Evolutionary conservation across 2,888 invertebrate species (phyloP).

Genomic region (Chrysomela aeneicollis): DNA sequence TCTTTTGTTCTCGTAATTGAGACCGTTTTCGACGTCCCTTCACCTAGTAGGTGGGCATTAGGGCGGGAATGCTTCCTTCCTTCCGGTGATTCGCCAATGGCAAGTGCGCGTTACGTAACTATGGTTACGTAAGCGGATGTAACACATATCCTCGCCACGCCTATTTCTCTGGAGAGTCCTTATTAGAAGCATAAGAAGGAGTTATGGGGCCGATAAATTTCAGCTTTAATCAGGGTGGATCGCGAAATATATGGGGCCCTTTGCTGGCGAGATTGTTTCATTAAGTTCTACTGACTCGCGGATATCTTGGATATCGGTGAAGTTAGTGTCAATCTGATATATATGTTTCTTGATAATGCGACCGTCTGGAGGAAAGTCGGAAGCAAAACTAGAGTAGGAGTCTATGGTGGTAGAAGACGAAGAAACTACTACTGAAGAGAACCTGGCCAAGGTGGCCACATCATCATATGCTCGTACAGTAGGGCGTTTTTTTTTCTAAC

Average conservation of each 20-base stretch:
- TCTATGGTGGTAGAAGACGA: no score
- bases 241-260: constrained; percentile 23
- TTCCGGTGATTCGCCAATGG: constrained; percentile 57
- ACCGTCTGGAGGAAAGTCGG: no score
- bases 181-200: constrained; percentile 33
- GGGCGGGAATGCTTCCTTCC: constrained; percentile 54
- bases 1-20: constrained; percentile 38
- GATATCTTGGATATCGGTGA: constrained; percentile 11
- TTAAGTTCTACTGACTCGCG: constrained; percentile 25
- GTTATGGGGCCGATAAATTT: constrained; percentile 31
- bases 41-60: constrained; percentile 42
- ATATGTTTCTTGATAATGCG: no score
- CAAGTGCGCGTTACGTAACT: constrained; percentile 50
- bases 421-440: no score
- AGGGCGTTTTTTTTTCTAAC: no score
- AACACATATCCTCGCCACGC: constrained; percentile 22
- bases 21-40: constrained; percentile 32
- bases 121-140: constrained; percentile 50
- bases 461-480: no score
- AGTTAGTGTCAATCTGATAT: not conserved
- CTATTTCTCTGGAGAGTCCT: constrained; percentile 20
- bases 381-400: no score
- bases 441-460: no score
- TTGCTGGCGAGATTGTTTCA: constrained; percentile 24
- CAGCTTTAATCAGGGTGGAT: constrained; percentile 13